Conservation (phyloP, 2,888 invertebrate genomes). For the Timema cristinae region DNA sequence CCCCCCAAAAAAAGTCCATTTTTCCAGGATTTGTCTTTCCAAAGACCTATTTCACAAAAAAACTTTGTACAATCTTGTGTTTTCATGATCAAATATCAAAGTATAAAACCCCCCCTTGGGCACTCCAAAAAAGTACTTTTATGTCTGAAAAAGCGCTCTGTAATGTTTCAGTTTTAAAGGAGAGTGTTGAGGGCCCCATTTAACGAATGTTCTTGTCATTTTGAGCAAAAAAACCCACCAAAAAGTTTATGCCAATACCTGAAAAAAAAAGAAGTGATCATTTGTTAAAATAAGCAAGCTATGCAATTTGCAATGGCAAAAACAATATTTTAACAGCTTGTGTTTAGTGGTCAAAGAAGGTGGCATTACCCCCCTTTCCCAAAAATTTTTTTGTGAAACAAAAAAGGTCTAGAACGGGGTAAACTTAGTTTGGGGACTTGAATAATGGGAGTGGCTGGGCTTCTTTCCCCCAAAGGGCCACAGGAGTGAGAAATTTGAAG, state of each 20-base stretch:
- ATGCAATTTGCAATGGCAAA: conserved; percentile 12
- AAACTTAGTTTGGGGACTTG: too few relatives aligned
- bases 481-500: too few relatives aligned
- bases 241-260: conserved; percentile 93
- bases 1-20: too few relatives aligned
- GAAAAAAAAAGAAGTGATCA: conserved; percentile 32
- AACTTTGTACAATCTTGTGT: too few relatives aligned
- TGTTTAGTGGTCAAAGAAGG: neutral
- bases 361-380: neutral
- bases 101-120: conserved; percentile 57
- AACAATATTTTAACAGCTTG: conserved; percentile 4
- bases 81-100: too few relatives aligned
- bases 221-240: conserved; percentile 95
- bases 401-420: too few relatives aligned
- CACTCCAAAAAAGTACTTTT: conserved; percentile 96
- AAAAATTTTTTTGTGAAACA: too few relatives aligned
- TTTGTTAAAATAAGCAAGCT: neutral
- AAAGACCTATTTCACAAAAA: too few relatives aligned
- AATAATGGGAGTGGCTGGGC: neutral
- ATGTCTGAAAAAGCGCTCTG: conserved; percentile 96
- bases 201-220: conserved; percentile 99
- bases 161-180: conserved; percentile 90
- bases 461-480: too few relatives aligned
- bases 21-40: too few relatives aligned
- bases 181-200: conserved; percentile 96